A percentile compares a stretch with the other conserved stretches of the same genome.
Conservation (phyloP, 2,113 vertebrate genomes). For the Emberiza fucata region DNA sequence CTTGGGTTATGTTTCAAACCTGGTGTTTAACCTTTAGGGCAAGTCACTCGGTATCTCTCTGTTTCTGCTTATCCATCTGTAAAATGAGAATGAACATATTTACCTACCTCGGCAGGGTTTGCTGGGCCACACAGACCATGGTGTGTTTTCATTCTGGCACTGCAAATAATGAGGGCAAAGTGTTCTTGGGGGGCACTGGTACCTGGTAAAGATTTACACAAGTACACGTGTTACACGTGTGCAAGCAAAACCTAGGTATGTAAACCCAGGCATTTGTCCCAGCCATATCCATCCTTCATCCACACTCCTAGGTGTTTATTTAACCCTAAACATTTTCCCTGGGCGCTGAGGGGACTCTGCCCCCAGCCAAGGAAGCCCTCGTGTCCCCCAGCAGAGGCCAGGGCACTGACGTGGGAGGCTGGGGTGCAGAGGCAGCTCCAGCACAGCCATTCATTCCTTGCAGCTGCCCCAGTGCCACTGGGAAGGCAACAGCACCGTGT, state of each 20-base stretch:
- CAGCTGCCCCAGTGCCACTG: not conserved
- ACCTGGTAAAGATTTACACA: not conserved
- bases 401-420: fast-evolving
- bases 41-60: constrained; percentile 35
- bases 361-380: not conserved
- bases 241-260: not conserved
- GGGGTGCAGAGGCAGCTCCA: not conserved
- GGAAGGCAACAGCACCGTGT: not conserved
- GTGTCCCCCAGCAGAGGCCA: not conserved
- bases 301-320: not conserved
- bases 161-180: not conserved
- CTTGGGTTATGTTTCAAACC: constrained; percentile 12
- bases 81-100: constrained; percentile 52
- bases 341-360: not conserved
- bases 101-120: constrained; percentile 34
- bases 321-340: not conserved
- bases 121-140: not conserved
- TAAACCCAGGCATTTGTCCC: not conserved
- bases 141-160: not conserved
- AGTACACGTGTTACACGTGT: not conserved
- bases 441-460: not conserved
- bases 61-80: constrained; percentile 60
- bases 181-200: not conserved
- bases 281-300: not conserved
- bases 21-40: constrained; percentile 55